These are phyloP conservation scores for Brassicogethes aeneus DNA, from an alignment of 2,888 invertebrate species.

Conservation along the genomic window DNA sequence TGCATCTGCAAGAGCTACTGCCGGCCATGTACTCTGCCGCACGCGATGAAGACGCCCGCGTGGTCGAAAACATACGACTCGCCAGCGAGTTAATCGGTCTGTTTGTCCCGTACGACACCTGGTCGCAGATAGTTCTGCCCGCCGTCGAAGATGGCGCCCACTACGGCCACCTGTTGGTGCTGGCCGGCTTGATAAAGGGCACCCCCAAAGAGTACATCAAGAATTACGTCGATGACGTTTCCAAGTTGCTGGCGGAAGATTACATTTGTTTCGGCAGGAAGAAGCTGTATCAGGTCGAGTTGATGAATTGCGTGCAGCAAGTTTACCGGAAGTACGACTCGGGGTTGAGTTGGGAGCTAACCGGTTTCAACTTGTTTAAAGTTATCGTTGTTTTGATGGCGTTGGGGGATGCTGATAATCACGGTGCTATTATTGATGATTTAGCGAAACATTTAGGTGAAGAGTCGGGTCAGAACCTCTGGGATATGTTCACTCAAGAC, in stretches of 20 bases:
- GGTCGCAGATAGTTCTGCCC: conserved; percentile 59
- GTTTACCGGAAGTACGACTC: conserved; percentile 15
- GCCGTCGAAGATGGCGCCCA: conserved; percentile 48
- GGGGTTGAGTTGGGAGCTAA: conserved; percentile 9
- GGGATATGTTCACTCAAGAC: conserved; percentile 43
- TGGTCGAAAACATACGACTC: conserved; percentile 48
- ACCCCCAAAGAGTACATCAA: conserved; percentile 43
- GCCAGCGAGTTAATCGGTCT: conserved; percentile 66
- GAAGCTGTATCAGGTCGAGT: conserved; percentile 48
- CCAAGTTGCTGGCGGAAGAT: conserved; percentile 48
- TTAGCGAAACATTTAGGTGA: conserved; percentile 42
- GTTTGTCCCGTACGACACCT: conserved; percentile 61
- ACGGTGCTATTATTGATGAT: conserved; percentile 23
- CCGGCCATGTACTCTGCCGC: conserved; percentile 47
- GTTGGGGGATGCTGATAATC: conserved; percentile 28
- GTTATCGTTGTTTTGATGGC: conserved; percentile 32
- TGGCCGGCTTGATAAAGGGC: conserved; percentile 54
- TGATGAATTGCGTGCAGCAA: conserved; percentile 44
- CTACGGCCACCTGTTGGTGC: conserved; percentile 48
- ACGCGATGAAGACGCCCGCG: conserved; percentile 56
- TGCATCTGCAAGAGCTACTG: conserved; percentile 51
- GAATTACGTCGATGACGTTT: conserved; percentile 47
- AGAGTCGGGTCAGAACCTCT: conserved; percentile 43
- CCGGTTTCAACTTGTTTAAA: conserved; percentile 33
- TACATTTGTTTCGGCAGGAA: conserved; percentile 53